A percentile compares a stretch with the other conserved stretches of the same genome.
Evolutionary conservation across 53 echinoderm and acorn worm genomes (phyloP).

Genomic region (Holothuria scabra): DNA sequence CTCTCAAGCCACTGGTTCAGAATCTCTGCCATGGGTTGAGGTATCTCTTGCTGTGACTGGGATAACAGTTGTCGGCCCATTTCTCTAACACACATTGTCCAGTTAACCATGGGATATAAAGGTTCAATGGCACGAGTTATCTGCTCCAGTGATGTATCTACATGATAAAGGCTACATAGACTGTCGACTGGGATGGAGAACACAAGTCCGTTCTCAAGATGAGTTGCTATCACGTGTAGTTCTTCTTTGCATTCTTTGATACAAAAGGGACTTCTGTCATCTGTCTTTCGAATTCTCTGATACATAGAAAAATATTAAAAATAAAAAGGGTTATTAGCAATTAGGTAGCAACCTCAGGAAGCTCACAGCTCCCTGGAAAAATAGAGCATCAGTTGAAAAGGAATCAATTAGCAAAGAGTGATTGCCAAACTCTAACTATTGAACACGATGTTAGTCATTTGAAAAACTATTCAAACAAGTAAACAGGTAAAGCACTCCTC

Average conservation of each 20-base stretch:
- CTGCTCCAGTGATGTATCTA: neutral
- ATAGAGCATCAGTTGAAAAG: no score
- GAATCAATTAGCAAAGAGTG: no score
- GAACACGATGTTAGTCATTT: no score
- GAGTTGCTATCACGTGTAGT: slow-evolving; percentile 3
- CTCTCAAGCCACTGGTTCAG: neutral
- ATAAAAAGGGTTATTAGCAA: no score
- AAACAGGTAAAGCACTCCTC: no score
- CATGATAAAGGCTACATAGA: neutral
- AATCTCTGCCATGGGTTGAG: neutral
- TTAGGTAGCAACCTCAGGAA: no score
- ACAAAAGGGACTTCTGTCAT: neutral
- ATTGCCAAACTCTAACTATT: no score
- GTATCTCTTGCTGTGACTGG: neutral
- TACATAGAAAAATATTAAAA: no score
- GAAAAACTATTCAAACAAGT: no score
- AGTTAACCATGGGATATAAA: neutral
- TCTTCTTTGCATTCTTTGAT: neutral
- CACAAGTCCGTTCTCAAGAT: slow-evolving; percentile 1
- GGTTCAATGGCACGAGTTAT: neutral
- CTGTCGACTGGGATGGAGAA: neutral
- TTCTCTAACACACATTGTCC: slow-evolving; percentile 8
- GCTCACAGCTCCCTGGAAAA: no score
- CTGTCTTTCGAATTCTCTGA: neutral
- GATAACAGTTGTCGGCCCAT: neutral